Evolutionary conservation across 2,797 vertebrate genomes (phyloP), one percentile per base, ranked within the genome.

Genomic region (Coregonus suidteri): DNA sequence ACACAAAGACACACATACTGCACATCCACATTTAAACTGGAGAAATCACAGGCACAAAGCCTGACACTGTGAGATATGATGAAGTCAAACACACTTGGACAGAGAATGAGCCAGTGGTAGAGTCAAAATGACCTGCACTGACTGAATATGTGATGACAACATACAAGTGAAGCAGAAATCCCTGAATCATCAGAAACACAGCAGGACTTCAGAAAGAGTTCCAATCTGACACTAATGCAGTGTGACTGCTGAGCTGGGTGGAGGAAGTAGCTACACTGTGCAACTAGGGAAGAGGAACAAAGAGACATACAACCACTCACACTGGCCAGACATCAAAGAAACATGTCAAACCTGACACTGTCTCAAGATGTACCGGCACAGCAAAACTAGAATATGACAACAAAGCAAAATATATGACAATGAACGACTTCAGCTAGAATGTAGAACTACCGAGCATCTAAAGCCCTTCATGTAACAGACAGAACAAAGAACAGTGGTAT

Each of bases 151-250:
- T 88, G 89, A 91, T 92, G 91, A 92, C 91, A 88, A 76, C 82
- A 79, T 90, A 81, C 83, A 85, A 90, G 62, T 76, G 80, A 82
- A 84, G 82, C 85, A 84, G 88, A 88, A 91, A 91, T 85, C 82
- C 90, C 88, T 91, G 90, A 93, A 89, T 93, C 91, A 92, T 91
- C 91, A 94, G 82, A 90, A 91, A 87, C 80, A 85, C 80, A 82
- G 78, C 80, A 59, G 69, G 84, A 85, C 81, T 86, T 83, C 71
- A 15, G 84, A 88, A 91, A 86, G 82, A 83, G 88, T 88, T 88
- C 84, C 78, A 62, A 76, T 78, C 80, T 94, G 93, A 94, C 86
- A 86, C 88, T 94, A 91, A 94, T 92, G 85, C 78, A 79, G 76
- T 80, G 77, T 84, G 91, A 93, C 86, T 83, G 90, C 90, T 89